Conservation (phyloP, 2,888 invertebrate genomes). For the Andricus curvator region DNA sequence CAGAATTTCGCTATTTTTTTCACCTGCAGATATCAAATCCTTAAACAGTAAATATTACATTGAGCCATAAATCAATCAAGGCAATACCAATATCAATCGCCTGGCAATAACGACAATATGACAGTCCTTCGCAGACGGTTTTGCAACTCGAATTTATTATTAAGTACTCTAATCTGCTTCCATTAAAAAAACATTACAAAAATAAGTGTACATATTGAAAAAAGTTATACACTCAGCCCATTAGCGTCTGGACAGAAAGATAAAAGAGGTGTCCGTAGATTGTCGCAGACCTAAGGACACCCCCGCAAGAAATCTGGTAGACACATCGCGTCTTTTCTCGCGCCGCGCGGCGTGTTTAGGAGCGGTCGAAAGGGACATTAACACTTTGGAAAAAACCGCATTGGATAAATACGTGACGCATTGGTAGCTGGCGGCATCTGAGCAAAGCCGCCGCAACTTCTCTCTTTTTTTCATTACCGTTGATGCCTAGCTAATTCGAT, state of each 20-base stretch:
- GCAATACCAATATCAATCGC: no score
- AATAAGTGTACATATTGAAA: no score
- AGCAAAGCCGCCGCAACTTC: constrained; percentile 43
- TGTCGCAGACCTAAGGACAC: constrained; percentile 36
- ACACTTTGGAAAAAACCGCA: constrained; percentile 65
- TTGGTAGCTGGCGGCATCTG: constrained; percentile 50
- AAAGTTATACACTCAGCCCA: no score
- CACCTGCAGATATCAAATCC: no score
- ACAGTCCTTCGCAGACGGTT: no score
- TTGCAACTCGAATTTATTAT: no score
- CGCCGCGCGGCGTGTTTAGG: constrained; percentile 67
- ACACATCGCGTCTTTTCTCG: constrained; percentile 49
- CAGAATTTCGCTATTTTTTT: no score
- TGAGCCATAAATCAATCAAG: no score
- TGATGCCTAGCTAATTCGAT: constrained; percentile 75
- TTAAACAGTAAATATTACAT: no score
- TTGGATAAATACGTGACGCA: constrained; percentile 50
- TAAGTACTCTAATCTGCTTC: no score
- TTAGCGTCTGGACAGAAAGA: neutral
- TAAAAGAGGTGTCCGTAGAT: neutral
- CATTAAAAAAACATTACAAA: no score
- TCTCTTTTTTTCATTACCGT: constrained; percentile 72
- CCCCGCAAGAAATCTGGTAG: constrained; percentile 52
- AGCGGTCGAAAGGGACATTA: constrained; percentile 59
- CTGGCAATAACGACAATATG: no score